These are phyloP conservation scores for Holacanthus passer DNA, from an alignment of 2,113 vertebrate species.

Conservation along the genomic window DNA sequence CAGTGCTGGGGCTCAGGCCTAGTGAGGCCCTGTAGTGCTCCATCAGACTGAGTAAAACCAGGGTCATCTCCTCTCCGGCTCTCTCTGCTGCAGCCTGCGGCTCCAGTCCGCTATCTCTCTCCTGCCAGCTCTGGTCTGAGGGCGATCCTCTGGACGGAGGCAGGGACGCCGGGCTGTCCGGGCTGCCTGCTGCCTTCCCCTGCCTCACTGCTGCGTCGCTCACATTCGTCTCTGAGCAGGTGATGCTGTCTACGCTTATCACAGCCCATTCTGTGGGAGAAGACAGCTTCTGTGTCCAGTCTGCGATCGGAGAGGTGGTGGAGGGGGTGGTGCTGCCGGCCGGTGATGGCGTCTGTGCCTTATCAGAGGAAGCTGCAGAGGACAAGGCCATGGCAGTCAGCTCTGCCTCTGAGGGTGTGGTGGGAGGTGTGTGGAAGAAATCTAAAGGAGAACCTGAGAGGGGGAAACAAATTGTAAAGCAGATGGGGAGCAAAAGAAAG, in stretches of 20 bases:
- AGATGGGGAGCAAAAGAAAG: constrained; percentile 5
- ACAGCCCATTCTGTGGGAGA: constrained; percentile 74
- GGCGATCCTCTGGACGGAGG: constrained; percentile 49
- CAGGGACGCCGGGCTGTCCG: constrained; percentile 15
- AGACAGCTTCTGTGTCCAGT: constrained; percentile 62
- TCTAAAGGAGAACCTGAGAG: constrained; percentile 78
- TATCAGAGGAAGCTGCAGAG: constrained; percentile 49
- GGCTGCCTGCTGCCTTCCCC: constrained; percentile 4
- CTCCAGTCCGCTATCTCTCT: constrained; percentile 70
- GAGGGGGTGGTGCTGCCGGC: constrained; percentile 46
- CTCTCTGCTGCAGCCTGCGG: constrained; percentile 57
- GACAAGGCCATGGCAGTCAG: constrained; percentile 72
- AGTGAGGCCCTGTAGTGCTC: constrained; percentile 73
- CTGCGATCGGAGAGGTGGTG: constrained; percentile 31
- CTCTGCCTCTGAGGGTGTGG: constrained; percentile 76
- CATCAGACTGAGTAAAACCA: constrained; percentile 76
- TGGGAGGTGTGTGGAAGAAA: constrained; percentile 82
- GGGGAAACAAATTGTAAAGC: constrained; percentile 3
- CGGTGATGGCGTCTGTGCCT: constrained; percentile 59
- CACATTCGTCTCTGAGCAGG: constrained; percentile 10
- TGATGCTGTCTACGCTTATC: constrained; percentile 57
- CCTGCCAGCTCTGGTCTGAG: constrained; percentile 71
- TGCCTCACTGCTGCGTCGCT: constrained; percentile 37
- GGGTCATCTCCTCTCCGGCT: constrained; percentile 68
- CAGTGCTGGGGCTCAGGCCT: constrained; percentile 61